These are phyloP conservation scores for Phaethornis superciliosus DNA, from an alignment of 2,113 vertebrate species.

Conservation along the genomic window DNA sequence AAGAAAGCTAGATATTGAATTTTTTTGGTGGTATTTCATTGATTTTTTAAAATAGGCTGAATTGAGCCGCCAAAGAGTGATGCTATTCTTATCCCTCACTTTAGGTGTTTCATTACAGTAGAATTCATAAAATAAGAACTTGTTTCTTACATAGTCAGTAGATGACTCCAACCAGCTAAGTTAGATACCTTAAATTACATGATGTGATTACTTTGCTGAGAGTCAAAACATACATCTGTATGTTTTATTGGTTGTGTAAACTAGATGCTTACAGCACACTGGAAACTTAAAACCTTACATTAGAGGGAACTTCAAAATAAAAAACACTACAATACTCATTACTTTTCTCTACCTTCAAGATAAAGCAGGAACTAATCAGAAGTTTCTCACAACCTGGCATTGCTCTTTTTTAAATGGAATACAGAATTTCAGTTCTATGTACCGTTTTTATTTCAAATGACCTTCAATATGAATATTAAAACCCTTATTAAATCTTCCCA, in stretches of 20 bases:
- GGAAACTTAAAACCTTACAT: not conserved
- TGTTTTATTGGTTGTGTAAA: not conserved
- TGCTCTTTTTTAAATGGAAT: not conserved
- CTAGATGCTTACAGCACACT: not conserved
- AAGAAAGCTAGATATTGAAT: not conserved
- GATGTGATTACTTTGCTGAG: not conserved
- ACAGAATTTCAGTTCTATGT: not conserved
- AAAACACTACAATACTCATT: fast-evolving
- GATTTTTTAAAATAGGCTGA: not conserved
- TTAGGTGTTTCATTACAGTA: not conserved
- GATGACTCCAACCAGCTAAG: not conserved
- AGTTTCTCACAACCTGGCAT: not conserved
- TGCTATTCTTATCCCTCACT: not conserved
- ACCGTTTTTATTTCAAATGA: not conserved
- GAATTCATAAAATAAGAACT: not conserved
- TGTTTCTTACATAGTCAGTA: not conserved
- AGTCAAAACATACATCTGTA: not conserved
- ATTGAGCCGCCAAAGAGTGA: not conserved
- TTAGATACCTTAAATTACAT: not conserved
- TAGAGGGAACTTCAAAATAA: not conserved
- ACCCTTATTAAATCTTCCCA: not conserved
- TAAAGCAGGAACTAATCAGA: not conserved
- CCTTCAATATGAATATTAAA: not conserved
- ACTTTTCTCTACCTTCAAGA: not conserved
- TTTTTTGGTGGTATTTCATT: not conserved